Evolutionary conservation across 2,113 vertebrate genomes (phyloP).

Genomic region (human): DNA sequence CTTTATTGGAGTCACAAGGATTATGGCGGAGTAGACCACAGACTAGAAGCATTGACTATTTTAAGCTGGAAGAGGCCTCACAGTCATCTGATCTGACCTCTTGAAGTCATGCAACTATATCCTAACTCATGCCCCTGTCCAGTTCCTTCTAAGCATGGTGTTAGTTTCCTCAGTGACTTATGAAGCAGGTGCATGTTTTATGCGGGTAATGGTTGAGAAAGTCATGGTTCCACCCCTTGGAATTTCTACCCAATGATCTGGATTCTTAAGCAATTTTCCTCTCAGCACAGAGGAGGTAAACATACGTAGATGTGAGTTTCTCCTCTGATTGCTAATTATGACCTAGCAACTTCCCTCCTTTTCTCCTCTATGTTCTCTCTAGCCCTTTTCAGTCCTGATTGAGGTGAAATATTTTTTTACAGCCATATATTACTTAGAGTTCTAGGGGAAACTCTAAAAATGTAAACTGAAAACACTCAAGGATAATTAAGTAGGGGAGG

Average conservation of each 20-base stretch:
- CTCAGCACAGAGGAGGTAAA: not conserved
- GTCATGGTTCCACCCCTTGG: not conserved
- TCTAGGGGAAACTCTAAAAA: constrained; percentile 36
- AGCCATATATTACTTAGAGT: not conserved
- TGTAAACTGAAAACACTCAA: constrained; percentile 54
- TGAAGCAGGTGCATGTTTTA: not conserved
- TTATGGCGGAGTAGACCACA: not conserved
- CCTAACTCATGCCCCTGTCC: not conserved
- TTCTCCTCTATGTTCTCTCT: not conserved
- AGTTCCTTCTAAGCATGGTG: not conserved
- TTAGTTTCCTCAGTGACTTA: not conserved
- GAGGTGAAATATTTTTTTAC: constrained; percentile 40
- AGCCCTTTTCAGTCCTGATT: not conserved
- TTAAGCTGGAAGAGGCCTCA: not conserved
- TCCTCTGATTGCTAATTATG: not conserved
- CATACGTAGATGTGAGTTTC: not conserved
- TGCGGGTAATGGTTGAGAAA: not conserved
- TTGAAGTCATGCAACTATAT: not conserved
- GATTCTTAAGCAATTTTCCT: not conserved
- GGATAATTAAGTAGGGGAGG: constrained; percentile 63
- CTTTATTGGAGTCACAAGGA: not conserved
- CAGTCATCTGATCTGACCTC: not conserved
- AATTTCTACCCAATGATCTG: not conserved
- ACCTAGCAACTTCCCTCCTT: not conserved
- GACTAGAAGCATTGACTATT: not conserved